Evolutionary conservation across 2,888 invertebrate species (phyloP).

Genomic region (Mamestra brassicae): DNA sequence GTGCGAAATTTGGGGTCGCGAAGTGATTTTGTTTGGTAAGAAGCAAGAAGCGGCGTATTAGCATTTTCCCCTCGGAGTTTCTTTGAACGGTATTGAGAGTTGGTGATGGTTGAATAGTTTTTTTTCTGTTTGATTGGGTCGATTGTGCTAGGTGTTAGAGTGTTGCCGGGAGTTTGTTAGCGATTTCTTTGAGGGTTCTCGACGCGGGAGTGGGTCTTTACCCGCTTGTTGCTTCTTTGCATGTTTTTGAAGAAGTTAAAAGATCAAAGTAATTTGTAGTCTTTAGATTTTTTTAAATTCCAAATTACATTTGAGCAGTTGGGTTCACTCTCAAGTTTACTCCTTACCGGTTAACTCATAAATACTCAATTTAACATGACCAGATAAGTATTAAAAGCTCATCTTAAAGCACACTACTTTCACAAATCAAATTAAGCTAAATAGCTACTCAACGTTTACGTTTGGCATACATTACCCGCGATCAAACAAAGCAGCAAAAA

Average conservation of each 20-base stretch:
- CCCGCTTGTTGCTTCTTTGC: constrained; percentile 68
- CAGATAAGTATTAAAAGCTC: constrained; percentile 6
- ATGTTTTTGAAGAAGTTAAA: constrained; percentile 62
- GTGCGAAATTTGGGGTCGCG: constrained; percentile 90
- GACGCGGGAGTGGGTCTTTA: constrained; percentile 37
- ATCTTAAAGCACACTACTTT: constrained; percentile 39
- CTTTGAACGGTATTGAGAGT: constrained; percentile 78
- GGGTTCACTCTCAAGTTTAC: not conserved
- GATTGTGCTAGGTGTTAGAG: constrained; percentile 86
- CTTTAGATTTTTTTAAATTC: constrained; percentile 13
- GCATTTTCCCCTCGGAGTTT: constrained; percentile 86
- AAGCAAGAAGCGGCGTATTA: constrained; percentile 87
- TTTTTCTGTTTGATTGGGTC: constrained; percentile 88
- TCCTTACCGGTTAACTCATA: not conserved
- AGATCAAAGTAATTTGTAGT: constrained; percentile 42
- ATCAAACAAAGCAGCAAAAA: constrained; percentile 57
- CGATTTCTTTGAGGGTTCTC: constrained; percentile 76
- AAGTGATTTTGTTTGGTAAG: constrained; percentile 89
- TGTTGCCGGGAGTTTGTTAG: constrained; percentile 76
- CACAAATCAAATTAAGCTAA: constrained; percentile 45
- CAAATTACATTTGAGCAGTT: not conserved
- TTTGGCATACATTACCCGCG: constrained; percentile 57
- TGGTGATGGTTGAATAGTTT: constrained; percentile 81
- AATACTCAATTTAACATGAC: not conserved
- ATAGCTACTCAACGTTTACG: constrained; percentile 47